Conservation (phyloP, 1,140 invertebrate genomes). For the Ectropis grisescens region DNA sequence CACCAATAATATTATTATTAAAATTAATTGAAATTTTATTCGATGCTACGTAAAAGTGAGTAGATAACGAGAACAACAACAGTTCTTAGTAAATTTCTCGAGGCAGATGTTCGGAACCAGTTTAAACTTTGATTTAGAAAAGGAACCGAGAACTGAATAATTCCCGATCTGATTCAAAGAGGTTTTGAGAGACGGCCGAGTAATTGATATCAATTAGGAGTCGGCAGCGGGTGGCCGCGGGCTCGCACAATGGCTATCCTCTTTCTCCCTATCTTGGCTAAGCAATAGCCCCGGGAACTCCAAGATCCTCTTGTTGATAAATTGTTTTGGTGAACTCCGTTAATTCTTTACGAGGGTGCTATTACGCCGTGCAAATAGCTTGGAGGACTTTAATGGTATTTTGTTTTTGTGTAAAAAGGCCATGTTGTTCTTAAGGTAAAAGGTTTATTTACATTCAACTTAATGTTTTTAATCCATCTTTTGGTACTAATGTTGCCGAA, state of each 20-base stretch:
- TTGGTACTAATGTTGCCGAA: not conserved
- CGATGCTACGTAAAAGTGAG: conserved; percentile 1
- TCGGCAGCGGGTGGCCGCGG: conserved; percentile 18
- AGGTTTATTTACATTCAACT: conserved; percentile 6
- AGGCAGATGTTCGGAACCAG: conserved; percentile 12
- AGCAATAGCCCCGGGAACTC: too few relatives aligned
- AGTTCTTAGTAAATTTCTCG: conserved; percentile 5
- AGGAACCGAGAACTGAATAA: too few relatives aligned
- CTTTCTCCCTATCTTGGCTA: conserved; percentile 21
- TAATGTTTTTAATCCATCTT: not conserved
- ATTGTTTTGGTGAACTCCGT: conserved; percentile 26
- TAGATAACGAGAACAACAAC: conserved; percentile 16
- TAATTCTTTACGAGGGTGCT: conserved; percentile 15
- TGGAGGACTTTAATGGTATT: too few relatives aligned
- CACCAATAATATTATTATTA: not conserved
- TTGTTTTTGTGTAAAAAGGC: too few relatives aligned
- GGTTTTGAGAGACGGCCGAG: conserved; percentile 24
- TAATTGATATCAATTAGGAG: conserved; percentile 48
- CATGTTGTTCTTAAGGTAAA: too few relatives aligned
- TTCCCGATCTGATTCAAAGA: conserved; percentile 28
- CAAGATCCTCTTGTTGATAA: conserved; percentile 32
- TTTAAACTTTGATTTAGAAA: too few relatives aligned
- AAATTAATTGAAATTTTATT: not conserved
- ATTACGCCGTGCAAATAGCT: conserved; percentile 10
- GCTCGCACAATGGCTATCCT: too few relatives aligned